Base-by-base conservation (phyloP, 2,113 vertebrate species). In the Petroica traversi region DNA sequence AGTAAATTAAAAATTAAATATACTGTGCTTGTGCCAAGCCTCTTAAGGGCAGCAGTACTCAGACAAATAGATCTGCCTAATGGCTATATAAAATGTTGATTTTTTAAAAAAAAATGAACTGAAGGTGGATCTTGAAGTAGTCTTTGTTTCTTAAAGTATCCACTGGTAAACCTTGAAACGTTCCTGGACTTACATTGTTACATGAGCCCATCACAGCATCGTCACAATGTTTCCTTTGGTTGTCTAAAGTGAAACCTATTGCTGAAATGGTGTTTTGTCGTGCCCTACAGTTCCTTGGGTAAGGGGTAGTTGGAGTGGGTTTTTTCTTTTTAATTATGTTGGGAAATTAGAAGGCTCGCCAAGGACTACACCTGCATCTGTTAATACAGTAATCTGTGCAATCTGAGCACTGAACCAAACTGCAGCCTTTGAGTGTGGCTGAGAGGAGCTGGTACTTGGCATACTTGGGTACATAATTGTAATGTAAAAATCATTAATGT, bases 1-100 rank as follows among this genome's bases (percentile, higher is more conserved):
- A 63, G 75, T 77, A 88, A 90, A 86, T 92, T 83, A 88, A 94
- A 94, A 92, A 94, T 93, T 82, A 71, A 94, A 51, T 92, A 52
- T 26, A 22, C 34, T 9, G 23, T 55, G 46, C 14, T 80, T 85
- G 16, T 94, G 48, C 72, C 51, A 71, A 63, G 8, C 34, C n/a
- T 80, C 33, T 58, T 94, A 55, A 66, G 72, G 55, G 36, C 68
- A 67, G 28, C 6, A n/a, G 29, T 58, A 49, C 36, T 75, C 26
- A 38, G 52, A 68, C 34, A 61, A 80, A 41, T 88, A 5, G 6
- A 34, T 69, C 54, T 89, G 48, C 36, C 28, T 92, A 34, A 72
- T 75, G 48, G 58, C 38, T 55, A 3, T 48, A 25, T 46, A 26
- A 66, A 80, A 41, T 48, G 11, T 64, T 45, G 36, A 74, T 19